phyloP scores from a whole-genome alignment of 2,888 invertebrate genomes.

The Amphipoea lucens region DNA sequence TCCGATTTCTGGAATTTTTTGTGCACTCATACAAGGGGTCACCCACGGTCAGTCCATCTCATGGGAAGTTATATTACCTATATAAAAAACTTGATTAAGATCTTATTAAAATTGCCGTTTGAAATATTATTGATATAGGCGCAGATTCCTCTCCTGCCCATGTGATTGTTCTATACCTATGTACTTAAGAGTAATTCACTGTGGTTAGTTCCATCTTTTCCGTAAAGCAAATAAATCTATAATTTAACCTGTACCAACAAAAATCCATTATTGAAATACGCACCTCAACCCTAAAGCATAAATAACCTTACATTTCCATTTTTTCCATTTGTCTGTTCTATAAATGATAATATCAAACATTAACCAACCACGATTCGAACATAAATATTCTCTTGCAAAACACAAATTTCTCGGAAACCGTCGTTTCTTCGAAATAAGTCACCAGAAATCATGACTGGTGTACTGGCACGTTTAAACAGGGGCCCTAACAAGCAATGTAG shows the following conservation, averaged over 20 bases:
- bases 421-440: conserved; percentile 70
- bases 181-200: background rate
- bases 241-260: background rate
- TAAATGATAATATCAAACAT: conserved; percentile 51
- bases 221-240: background rate
- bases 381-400: conserved; percentile 62
- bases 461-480: conserved; percentile 79
- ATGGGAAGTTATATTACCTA: too few species aligned
- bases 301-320: conserved; percentile 25
- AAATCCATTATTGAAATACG: conserved; percentile 4
- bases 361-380: conserved; percentile 47
- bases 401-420: conserved; percentile 67
- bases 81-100: too few species aligned
- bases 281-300: conserved; percentile 9
- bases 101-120: background rate
- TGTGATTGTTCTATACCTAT: background rate
- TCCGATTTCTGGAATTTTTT: too few species aligned
- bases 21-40: too few species aligned
- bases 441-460: conserved; percentile 74
- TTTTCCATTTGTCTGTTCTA: conserved; percentile 40
- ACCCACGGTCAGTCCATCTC: too few species aligned
- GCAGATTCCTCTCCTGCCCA: accelerated
- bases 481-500: conserved; percentile 79
- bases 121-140: background rate
- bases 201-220: background rate